phyloP scores from a whole-genome alignment of 2,797 vertebrate species.

The Channallabes apus region DNA sequence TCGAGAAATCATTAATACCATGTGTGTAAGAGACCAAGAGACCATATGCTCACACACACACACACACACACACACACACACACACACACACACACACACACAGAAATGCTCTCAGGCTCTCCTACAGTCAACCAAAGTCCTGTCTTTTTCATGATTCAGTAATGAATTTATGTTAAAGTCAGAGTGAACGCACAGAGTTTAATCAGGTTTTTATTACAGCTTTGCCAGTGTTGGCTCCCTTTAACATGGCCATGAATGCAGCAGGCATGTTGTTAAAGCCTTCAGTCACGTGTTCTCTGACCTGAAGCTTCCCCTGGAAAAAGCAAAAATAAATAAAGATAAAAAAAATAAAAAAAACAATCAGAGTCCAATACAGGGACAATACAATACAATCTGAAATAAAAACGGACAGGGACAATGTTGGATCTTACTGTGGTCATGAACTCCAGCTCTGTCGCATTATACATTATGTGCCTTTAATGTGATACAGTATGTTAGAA shows the following conservation, averaged over 20 bases:
- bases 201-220: conserved; percentile 66
- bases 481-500: no score
- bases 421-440: no score
- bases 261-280: conserved; percentile 78
- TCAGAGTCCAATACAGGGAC: no score
- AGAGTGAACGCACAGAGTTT: no score
- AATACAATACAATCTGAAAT: no score
- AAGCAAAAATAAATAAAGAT: background rate
- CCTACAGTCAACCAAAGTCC: no score
- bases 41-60: background rate
- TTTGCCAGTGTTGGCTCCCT: conserved; percentile 77
- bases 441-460: no score
- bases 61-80: background rate
- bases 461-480: no score
- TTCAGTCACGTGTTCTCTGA: conserved; percentile 66
- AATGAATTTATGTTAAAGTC: no score
- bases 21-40: background rate
- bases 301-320: conserved; percentile 74
- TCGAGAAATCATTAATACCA: conserved; percentile 4
- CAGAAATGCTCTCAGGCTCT: no score
- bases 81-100: background rate
- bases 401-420: no score
- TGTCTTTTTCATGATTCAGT: no score
- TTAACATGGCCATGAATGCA: conserved; percentile 76
- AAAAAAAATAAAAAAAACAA: background rate